Base-by-base conservation (phyloP, 2,113 vertebrate species). In the Lanius collurio region DNA sequence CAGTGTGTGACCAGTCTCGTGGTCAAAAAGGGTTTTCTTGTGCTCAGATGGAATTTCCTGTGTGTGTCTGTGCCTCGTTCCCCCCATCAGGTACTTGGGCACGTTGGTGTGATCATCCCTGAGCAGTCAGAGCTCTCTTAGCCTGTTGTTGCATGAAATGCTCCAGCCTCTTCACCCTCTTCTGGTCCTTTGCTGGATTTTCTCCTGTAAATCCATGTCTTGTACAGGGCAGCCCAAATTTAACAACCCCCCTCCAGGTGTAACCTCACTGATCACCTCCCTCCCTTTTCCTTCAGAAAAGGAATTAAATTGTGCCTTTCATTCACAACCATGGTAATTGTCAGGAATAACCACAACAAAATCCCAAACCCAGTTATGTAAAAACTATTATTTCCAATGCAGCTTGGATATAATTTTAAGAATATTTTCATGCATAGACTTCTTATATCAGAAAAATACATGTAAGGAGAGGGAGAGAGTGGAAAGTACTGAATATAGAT, bases 141-240 rank as follows among this genome's bases (percentile, higher is more conserved):
- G 3, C 33, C 24, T 46, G 2, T 41, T 27, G 13, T 41, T 14
- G 31, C 1, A 0, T 9, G n/a, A 68, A 53, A 68, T 82, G 11
- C 39, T 67, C 14, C 30, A 41, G n/a, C 46, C 30, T 8, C 18
- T 83, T 31, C 30, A 30, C 47, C 30, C 5, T 53, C n/a, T 59
- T 53, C 47, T 30, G n/a, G 24, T 44, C 14, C 26, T 69, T 30
- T 18, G 42, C 28, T 62, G 67, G 73, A 37, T 53, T 84, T 82
- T 24, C 21, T 44, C 1, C 10, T 47, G 28, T 30, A 71, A 49
- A 49, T 30, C 16, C 4, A 0, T 9, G 3, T 15, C 11, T 42
- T 44, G 35, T 44, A 20, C 16, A 31, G n/a, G 23, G 15, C 16
- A 65, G 1, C 75, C 12, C 27, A 82, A 5, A 27, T 19, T 16